Percentiles rank a stretch among this genome's conserved stretches.
Evolutionary conservation across 2,888 invertebrate species (phyloP).

Genomic region (Drosophila mulleri): DNA sequence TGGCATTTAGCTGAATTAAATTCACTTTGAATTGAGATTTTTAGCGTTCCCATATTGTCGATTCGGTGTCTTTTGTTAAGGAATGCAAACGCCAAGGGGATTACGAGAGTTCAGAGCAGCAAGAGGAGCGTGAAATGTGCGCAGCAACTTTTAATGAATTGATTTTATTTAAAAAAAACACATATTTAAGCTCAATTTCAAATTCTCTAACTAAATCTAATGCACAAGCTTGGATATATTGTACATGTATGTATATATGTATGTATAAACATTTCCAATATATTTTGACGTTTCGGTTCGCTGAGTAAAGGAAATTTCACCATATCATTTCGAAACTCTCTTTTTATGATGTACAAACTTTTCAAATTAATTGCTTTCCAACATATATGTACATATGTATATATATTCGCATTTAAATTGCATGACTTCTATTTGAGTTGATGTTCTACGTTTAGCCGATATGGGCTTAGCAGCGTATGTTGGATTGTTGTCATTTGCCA

Average conservation of each 20-base stretch:
- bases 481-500: conserved; percentile 9
- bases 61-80: background rate
- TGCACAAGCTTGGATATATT: no score
- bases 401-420: conserved; percentile 4
- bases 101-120: background rate
- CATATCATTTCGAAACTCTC: background rate
- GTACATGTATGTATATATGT: no score
- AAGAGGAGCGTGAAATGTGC: background rate
- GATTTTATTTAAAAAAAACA: background rate
- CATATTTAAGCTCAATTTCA: background rate
- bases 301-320: background rate
- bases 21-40: background rate
- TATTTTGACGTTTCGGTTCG: background rate
- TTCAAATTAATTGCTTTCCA: background rate
- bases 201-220: background rate
- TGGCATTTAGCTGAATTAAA: background rate
- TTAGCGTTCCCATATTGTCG: background rate
- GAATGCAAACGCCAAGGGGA: background rate
- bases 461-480: conserved; percentile 8
- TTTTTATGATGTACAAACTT: background rate
- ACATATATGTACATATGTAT: background rate
- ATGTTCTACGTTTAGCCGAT: conserved; percentile 1
- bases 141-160: background rate
- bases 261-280: background rate
- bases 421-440: conserved; percentile 17